Conservation (phyloP, 2,113 vertebrate genomes). For the Vidua chalybeata region DNA sequence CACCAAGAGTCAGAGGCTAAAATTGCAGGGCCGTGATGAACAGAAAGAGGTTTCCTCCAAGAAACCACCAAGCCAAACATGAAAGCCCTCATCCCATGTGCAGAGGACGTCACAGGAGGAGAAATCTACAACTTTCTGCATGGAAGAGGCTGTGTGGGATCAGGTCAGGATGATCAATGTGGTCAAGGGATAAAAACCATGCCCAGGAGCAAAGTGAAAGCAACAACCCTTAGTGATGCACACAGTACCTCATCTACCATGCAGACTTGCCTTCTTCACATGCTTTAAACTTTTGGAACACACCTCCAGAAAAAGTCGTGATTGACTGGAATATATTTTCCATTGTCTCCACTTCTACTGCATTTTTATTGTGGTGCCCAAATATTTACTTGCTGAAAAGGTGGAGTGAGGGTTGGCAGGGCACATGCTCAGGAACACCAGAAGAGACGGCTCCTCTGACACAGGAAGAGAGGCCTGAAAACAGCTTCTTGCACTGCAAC, state of each 20-base stretch:
- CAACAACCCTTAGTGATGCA: neutral
- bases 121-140: neutral
- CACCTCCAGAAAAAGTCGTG: neutral
- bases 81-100: neutral
- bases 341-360: neutral
- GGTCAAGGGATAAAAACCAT: neutral
- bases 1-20: neutral
- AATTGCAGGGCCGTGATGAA: neutral
- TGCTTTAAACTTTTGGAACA: neutral
- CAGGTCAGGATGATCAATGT: neutral
- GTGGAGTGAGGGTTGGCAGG: neutral
- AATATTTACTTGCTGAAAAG: neutral
- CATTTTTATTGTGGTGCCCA: neutral
- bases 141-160: neutral
- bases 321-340: neutral
- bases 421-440: neutral
- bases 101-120: neutral
- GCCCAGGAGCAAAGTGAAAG: neutral
- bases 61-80: neutral
- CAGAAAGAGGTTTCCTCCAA: neutral
- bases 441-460: neutral
- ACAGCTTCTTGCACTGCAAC: neutral
- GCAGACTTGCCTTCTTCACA: neutral
- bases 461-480: neutral
- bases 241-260: rapidly evolving